Evolutionary conservation across 1,140 invertebrate species (phyloP), one percentile per base, ranked within the genome.

Genomic region (Nixonia krombeini): DNA sequence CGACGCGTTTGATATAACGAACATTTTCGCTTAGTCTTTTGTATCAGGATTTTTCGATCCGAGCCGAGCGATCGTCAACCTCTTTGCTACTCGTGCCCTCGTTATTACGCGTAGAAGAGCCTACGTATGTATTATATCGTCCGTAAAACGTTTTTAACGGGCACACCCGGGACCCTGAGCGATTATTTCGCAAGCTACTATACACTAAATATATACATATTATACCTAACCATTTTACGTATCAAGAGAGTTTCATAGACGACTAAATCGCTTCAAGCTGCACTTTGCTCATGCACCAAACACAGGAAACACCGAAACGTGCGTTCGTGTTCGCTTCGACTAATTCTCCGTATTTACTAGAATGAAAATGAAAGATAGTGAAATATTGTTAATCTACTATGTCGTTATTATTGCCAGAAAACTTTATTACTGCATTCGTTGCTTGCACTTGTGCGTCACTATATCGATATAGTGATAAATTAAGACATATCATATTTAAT

Each of bases 11-110:
- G 46, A 73, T 70, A 75, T 68, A 37, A 53, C 17, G 25, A 51
- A 44, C 52, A 59, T 70, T 62, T 70, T 72, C 35, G 63, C 66
- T 66, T 70, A 59, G 61, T 56, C 57, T 74, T 76, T 76, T 70
- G 65, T 65, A 70, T 47, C 44, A 18, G 58, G 49, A 58, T 71
- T 67, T 69, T 68, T 58, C 50, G 53, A 62, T 62, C 62, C 50
- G 53, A 66, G 68, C 62, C 53, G 53, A 57, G 42, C 44, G 46
- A 51, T 59, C 58, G 57, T 58, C 68, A 62, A 67, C 38, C 52
- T 55, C 50, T 67, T 64, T 65, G 64, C 61, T 68, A 68, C 50
- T 57, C 31, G 53, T 65, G 50, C 51, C 45, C 45, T 70, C 61
- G 61, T 67, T 72, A 57, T 58, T 65, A 65, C 56, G 23, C 56